Conservation (phyloP, 1,140 invertebrate genomes). For the Agrypnia vestita region DNA sequence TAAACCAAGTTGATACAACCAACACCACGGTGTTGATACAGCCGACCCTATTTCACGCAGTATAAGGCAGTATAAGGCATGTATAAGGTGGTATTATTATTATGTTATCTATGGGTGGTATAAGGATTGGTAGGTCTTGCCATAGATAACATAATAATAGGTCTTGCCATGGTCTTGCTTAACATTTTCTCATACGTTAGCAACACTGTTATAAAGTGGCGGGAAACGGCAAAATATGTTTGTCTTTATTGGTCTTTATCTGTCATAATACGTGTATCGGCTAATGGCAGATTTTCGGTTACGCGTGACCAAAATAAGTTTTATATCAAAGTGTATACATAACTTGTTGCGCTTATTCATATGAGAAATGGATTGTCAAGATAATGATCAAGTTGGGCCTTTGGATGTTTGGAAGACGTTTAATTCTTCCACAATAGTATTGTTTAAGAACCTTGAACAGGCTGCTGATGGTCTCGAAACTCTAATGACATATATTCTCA, state of each 20-base stretch:
- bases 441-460: slow-evolving; percentile 71
- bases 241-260: too few species aligned
- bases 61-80: too few species aligned
- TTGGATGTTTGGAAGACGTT: slow-evolving; percentile 75
- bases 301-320: too few species aligned
- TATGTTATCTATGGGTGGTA: too few species aligned
- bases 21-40: too few species aligned
- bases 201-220: slow-evolving; percentile 17
- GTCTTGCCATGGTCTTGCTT: too few species aligned
- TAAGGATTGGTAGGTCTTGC: too few species aligned
- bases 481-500: slow-evolving; percentile 71
- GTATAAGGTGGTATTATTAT: too few species aligned
- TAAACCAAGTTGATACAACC: too few species aligned
- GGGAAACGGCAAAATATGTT: slow-evolving; percentile 28
- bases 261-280: not conserved
- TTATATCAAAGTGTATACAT: not conserved
- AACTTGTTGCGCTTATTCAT: not conserved
- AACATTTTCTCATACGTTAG: not conserved
- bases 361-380: slow-evolving; percentile 46
- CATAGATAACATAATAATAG: too few species aligned
- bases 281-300: too few species aligned
- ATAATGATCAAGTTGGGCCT: slow-evolving; percentile 47
- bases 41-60: too few species aligned
- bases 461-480: slow-evolving; percentile 69
- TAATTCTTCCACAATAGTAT: slow-evolving; percentile 70